Evolutionary conservation across 2,113 vertebrate genomes (phyloP).

Genomic region (Bubo blakistoni): DNA sequence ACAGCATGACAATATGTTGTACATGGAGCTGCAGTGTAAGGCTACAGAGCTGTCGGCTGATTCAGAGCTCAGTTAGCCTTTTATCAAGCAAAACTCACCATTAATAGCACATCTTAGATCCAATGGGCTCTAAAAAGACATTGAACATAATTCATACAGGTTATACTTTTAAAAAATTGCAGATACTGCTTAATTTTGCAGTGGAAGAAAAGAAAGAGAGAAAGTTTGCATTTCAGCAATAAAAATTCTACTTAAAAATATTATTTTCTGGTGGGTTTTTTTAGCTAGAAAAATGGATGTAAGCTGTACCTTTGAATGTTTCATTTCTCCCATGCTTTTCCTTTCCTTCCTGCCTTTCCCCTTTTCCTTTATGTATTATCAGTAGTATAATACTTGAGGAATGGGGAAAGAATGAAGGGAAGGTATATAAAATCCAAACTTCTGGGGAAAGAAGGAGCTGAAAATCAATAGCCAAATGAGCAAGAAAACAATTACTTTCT

Average conservation of each 20-base stretch:
- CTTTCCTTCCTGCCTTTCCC: not conserved
- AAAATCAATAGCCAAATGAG: constrained; percentile 44
- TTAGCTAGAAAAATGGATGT: not conserved
- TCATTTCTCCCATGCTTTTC: not conserved
- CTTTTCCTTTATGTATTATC: not conserved
- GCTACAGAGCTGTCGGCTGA: not conserved
- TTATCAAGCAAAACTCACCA: not conserved
- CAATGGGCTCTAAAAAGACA: not conserved
- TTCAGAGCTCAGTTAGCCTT: not conserved
- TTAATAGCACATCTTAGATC: not conserved
- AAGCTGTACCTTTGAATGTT: not conserved
- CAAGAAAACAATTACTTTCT: constrained; percentile 56
- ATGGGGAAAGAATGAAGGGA: not conserved
- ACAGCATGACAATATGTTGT: not conserved
- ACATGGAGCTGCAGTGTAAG: accelerated
- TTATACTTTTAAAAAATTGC: not conserved
- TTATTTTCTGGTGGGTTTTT: not conserved
- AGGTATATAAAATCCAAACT: not conserved
- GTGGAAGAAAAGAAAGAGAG: not conserved
- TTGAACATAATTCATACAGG: not conserved
- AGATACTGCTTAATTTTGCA: not conserved
- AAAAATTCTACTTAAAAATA: not conserved
- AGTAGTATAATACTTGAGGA: not conserved
- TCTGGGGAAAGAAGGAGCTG: not conserved
- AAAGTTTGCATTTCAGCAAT: not conserved